phyloP scores from a whole-genome alignment of 2,888 invertebrate species.

The Deladenus siricidicola region DNA sequence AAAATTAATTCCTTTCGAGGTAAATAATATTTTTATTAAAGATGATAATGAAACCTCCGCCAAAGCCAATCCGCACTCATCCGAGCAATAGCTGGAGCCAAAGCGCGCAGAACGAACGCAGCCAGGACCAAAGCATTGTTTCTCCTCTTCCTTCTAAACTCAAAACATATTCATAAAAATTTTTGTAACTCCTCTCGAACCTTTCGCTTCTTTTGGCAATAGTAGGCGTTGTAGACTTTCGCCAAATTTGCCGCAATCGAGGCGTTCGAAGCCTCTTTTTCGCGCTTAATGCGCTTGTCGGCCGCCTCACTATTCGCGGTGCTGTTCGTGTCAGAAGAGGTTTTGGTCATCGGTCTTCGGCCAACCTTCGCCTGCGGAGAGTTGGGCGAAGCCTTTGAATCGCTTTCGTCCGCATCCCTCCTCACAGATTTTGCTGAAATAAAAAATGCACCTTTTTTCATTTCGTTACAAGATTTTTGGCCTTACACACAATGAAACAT shows the following conservation, averaged over 20 bases:
- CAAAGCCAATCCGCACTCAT: conserved; percentile 31
- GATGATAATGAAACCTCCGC: conserved; percentile 19
- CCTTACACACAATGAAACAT: no score
- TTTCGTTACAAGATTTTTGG: no score
- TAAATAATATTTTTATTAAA: no score
- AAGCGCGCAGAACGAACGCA: conserved; percentile 70
- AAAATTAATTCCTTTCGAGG: no score
- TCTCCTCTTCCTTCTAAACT: conserved; percentile 53
- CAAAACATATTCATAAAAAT: not conserved
- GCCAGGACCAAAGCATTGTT: conserved; percentile 84
- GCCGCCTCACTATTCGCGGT: not conserved
- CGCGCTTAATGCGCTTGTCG: not conserved
- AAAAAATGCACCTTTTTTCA: no score
- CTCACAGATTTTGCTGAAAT: not conserved
- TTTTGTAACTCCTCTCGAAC: not conserved
- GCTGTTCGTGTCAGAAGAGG: not conserved
- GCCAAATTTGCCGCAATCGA: conserved; percentile 4
- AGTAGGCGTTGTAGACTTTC: conserved; percentile 8
- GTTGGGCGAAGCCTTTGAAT: not conserved
- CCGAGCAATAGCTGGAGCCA: conserved; percentile 36
- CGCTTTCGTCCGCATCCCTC: not conserved
- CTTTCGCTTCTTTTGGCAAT: not conserved
- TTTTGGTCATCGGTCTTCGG: not conserved
- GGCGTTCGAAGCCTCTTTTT: not conserved
- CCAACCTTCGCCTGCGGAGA: not conserved